These are phyloP conservation scores for Myanophis thanlyinensis DNA, from an alignment of 2,113 vertebrate species.

Conservation along the genomic window DNA sequence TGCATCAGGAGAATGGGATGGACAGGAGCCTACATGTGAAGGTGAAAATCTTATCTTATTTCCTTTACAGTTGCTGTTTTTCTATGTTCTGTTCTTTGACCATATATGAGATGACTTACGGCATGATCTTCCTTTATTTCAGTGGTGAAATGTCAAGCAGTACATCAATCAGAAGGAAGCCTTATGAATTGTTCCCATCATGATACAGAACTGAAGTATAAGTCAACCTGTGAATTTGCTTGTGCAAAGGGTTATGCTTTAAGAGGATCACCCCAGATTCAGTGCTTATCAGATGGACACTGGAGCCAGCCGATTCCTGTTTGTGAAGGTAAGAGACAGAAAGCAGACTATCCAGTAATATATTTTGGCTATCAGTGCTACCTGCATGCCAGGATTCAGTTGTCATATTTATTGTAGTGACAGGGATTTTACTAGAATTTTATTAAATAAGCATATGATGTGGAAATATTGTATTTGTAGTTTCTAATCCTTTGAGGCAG, in stretches of 20 bases:
- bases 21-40: constrained; percentile 73
- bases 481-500: not conserved
- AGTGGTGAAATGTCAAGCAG: constrained; percentile 59
- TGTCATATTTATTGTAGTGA: not conserved
- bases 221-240: constrained; percentile 71
- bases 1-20: constrained; percentile 67
- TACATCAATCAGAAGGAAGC: constrained; percentile 24
- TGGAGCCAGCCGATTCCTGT: constrained; percentile 74
- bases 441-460: not conserved
- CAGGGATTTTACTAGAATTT: not conserved
- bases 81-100: not conserved
- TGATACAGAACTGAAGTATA: constrained; percentile 64
- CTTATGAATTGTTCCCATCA: constrained; percentile 62
- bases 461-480: not conserved
- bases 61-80: not conserved
- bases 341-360: not conserved
- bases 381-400: not conserved
- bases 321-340: constrained; percentile 74
- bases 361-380: not conserved
- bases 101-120: not conserved
- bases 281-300: constrained; percentile 58
- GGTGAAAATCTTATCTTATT: constrained; percentile 54
- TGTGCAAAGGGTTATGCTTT: constrained; percentile 75
- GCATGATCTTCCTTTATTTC: constrained; percentile 10
- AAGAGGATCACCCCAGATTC: constrained; percentile 46